Conservation (phyloP, 35 echinoderm and acorn worm genomes). For the Acanthaster planci region DNA sequence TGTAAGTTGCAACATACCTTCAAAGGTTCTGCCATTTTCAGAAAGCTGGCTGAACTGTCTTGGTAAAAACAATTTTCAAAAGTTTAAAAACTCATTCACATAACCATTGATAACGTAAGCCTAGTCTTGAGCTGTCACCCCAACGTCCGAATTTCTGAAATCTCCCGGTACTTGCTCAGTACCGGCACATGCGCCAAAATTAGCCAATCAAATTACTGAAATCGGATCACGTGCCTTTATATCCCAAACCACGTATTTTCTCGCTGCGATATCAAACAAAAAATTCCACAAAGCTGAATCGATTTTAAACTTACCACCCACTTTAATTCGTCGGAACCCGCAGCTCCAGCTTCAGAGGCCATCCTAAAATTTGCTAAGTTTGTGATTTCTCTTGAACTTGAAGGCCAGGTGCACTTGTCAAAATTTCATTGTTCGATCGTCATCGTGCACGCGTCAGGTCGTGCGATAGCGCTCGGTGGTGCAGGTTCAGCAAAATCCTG, state of each 20-base stretch:
- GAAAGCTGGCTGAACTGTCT: background rate
- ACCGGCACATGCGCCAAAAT: background rate
- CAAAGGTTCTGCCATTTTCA: background rate
- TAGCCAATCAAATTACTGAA: background rate
- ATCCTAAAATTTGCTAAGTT: background rate
- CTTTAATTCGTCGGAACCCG: constrained; percentile 9
- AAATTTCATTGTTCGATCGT: too few species aligned
- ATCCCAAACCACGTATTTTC: constrained; percentile 1
- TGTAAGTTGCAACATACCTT: background rate
- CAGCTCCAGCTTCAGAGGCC: background rate
- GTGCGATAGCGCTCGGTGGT: too few species aligned
- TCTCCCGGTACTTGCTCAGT: background rate
- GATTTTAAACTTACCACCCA: constrained; percentile 37
- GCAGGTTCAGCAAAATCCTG: too few species aligned
- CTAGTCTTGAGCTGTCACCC: too few species aligned
- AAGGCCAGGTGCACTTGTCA: too few species aligned
- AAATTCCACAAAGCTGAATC: background rate
- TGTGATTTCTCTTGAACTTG: too few species aligned
- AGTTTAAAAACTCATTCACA: too few species aligned
- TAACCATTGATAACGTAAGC: too few species aligned
- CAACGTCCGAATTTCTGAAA: background rate
- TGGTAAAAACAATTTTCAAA: background rate
- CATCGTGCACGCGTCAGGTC: too few species aligned
- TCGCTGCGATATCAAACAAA: background rate
- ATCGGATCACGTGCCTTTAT: background rate